Percentiles rank a stretch among this genome's conserved stretches.
Evolutionary conservation across 2,797 vertebrate species (phyloP).

Genomic region (Intellagama lesueurii): DNA sequence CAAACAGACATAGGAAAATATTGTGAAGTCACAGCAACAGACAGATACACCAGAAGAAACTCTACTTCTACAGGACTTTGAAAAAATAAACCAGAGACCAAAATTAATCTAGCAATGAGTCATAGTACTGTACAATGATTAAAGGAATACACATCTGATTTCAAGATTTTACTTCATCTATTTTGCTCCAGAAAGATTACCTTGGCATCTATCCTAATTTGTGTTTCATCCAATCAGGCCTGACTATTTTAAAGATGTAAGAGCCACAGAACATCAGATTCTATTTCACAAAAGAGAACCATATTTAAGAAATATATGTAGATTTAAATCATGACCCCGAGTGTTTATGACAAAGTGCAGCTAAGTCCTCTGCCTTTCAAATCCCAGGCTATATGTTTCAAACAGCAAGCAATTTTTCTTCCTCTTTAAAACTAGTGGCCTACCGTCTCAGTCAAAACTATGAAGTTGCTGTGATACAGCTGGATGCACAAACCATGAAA

Average conservation of each 20-base stretch:
- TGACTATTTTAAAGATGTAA: neutral
- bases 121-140: conserved; percentile 66
- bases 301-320: neutral
- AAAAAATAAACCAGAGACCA: conserved; percentile 79
- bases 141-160: conserved; percentile 62
- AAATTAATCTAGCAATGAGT: conserved; percentile 71
- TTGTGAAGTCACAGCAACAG: conserved; percentile 81
- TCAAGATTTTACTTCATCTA: conserved; percentile 62
- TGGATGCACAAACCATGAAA: neutral
- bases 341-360: neutral
- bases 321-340: neutral
- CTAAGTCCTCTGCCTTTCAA: neutral
- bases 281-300: neutral
- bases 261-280: neutral
- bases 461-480: neutral
- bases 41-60: conserved; percentile 72
- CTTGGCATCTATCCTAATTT: too few species aligned
- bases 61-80: conserved; percentile 68
- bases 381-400: neutral
- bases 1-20: conserved; percentile 76
- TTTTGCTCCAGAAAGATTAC: conserved; percentile 12
- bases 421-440: neutral
- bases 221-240: neutral
- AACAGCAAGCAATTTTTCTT: neutral
- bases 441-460: neutral